phyloP scores from a whole-genome alignment of 2,113 vertebrate genomes.

The Mus pahari region DNA sequence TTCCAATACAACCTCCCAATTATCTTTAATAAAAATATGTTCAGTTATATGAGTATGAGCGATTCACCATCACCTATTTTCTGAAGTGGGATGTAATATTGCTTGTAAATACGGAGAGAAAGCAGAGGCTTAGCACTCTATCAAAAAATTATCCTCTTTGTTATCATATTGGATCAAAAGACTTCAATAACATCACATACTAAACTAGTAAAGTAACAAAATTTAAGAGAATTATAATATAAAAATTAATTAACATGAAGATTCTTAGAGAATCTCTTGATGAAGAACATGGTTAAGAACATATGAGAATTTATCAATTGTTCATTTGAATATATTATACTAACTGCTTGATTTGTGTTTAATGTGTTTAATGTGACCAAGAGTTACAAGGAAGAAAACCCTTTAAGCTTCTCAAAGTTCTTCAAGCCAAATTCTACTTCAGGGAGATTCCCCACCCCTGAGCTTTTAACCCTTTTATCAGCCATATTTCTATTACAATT shows the following conservation, averaged over 20 bases:
- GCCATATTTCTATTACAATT: neutral
- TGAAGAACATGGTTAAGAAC: too few relatives aligned
- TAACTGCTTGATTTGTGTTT: neutral
- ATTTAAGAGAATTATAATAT: conserved; percentile 43
- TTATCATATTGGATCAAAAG: conserved; percentile 28
- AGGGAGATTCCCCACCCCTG: neutral
- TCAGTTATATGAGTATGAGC: conserved; percentile 30
- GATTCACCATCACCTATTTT: neutral
- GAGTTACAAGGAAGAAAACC: neutral
- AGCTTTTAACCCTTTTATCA: conserved; percentile 37
- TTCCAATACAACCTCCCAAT: neutral
- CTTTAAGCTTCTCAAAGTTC: neutral
- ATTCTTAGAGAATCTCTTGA: neutral
- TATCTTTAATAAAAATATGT: conserved; percentile 38
- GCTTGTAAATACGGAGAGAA: conserved; percentile 18
- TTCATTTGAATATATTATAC: neutral
- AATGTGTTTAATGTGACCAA: neutral
- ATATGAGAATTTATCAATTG: neutral
- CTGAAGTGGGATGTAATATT: conserved; percentile 40
- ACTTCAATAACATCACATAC: neutral
- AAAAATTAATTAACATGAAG: conserved; percentile 46
- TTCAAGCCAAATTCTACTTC: neutral
- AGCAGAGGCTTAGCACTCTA: neutral
- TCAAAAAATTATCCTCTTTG: conserved; percentile 29
- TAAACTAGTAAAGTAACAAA: conserved; percentile 25